Conservation (phyloP, 2,797 vertebrate species). For the Percopsis omiscomaycus region DNA sequence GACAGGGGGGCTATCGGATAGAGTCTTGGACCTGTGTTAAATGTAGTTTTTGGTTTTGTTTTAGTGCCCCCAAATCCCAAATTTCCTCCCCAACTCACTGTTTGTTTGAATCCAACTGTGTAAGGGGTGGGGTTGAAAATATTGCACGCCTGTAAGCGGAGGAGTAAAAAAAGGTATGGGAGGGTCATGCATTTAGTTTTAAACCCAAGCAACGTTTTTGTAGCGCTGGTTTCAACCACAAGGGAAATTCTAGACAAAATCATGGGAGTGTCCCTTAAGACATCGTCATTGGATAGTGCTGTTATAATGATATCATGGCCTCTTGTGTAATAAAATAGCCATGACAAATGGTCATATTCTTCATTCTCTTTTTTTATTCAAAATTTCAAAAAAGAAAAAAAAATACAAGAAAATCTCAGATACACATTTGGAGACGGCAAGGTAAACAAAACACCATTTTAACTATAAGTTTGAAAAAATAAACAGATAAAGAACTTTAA, state of each 20-base stretch:
- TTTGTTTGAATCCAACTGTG: too few relatives aligned
- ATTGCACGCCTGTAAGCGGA: too few relatives aligned
- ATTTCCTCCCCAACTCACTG: background rate
- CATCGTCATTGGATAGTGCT: background rate
- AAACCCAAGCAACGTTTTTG: too few relatives aligned
- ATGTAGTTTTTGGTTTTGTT: too few relatives aligned
- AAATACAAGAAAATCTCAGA: conserved; percentile 80
- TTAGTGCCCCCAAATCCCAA: too few relatives aligned
- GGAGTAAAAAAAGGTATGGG: too few relatives aligned
- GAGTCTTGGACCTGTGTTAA: too few relatives aligned
- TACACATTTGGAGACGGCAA: conserved; percentile 82
- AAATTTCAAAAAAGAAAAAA: conserved; percentile 77
- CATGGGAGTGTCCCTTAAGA: background rate
- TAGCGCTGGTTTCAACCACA: background rate
- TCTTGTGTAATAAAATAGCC: conserved; percentile 14
- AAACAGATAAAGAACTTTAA: conserved; percentile 83
- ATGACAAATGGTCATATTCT: conserved; percentile 34
- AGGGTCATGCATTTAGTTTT: too few relatives aligned
- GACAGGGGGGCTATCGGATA: too few relatives aligned
- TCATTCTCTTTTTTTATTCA: conserved; percentile 79
- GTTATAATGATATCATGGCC: background rate
- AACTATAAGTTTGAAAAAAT: conserved; percentile 82
- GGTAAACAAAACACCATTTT: conserved; percentile 80
- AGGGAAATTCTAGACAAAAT: background rate
- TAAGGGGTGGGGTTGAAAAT: too few relatives aligned